phyloP scores from a whole-genome alignment of 2,113 vertebrate species.

The Mesoclemmys tuberculata region DNA sequence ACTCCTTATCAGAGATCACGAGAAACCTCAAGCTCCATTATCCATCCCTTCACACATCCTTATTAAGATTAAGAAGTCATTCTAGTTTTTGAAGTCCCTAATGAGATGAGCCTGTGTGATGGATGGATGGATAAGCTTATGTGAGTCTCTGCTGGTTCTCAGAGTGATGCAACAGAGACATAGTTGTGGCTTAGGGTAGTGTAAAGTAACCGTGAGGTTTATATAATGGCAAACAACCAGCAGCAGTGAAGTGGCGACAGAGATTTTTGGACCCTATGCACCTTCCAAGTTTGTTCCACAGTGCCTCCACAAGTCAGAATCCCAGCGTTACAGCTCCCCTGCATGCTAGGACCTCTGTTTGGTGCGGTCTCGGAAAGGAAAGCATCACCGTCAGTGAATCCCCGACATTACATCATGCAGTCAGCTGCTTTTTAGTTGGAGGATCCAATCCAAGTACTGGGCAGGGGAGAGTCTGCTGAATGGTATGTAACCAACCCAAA shows the following conservation, averaged over 20 bases:
- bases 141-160: not conserved
- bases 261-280: not conserved
- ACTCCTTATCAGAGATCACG: not conserved
- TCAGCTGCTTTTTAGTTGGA: not conserved
- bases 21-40: not conserved
- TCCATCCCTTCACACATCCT: not conserved
- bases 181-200: not conserved
- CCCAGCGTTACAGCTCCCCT: not conserved
- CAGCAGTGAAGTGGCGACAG: not conserved
- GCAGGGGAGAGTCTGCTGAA: not conserved
- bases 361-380: fast-evolving
- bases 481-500: not conserved
- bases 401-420: not conserved
- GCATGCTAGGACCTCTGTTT: not conserved
- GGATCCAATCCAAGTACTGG: fast-evolving
- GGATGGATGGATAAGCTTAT: not conserved
- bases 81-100: constrained; percentile 18
- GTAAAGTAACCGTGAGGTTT: not conserved
- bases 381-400: not conserved
- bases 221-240: not conserved
- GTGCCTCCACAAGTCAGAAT: not conserved
- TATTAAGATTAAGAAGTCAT: constrained; percentile 16
- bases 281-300: not conserved
- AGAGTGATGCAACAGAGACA: not conserved
- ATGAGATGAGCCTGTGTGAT: not conserved